These are phyloP conservation scores for Amiota minor DNA, from an alignment of 2,888 invertebrate genomes.

Conservation along the genomic window DNA sequence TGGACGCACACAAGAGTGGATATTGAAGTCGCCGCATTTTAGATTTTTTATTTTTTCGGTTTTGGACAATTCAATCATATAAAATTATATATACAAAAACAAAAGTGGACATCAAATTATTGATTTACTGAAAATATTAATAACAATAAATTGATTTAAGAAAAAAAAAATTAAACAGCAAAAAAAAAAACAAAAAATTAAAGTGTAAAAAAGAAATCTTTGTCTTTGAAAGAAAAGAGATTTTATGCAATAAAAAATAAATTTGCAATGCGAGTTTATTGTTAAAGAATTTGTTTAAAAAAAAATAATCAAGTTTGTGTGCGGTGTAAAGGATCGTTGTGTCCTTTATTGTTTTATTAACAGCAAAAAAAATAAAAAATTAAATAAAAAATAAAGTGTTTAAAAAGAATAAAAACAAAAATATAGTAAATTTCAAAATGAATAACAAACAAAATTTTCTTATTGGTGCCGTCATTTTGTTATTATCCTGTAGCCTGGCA, in stretches of 20 bases:
- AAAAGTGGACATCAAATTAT: constrained; percentile 27
- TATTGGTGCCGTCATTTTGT: constrained; percentile 55
- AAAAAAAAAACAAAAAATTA: not conserved
- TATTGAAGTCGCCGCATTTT: constrained; percentile 67
- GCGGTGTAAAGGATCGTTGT: constrained; percentile 5
- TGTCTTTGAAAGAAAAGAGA: constrained; percentile 19
- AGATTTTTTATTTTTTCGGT: constrained; percentile 54
- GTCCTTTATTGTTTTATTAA: not conserved
- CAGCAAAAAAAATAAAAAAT: too few relatives aligned
- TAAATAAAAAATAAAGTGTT: constrained; percentile 35
- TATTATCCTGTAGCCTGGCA: constrained; percentile 62
- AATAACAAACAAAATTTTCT: constrained; percentile 47
- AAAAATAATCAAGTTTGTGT: not conserved
- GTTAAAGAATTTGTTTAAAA: not conserved
- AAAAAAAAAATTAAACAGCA: constrained; percentile 13
- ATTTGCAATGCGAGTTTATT: constrained; percentile 26
- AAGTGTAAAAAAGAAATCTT: not conserved
- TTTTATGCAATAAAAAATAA: constrained; percentile 2
- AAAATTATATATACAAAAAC: constrained; percentile 37
- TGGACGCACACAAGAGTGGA: constrained; percentile 70
- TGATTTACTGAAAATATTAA: constrained; percentile 26
- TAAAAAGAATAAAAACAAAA: constrained; percentile 9
- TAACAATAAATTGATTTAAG: constrained; percentile 14
- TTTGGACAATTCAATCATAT: constrained; percentile 26
- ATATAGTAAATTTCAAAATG: constrained; percentile 14